Evolutionary conservation across 2,113 vertebrate species (phyloP).

Genomic region (Acanthochromis polyacanthus): DNA sequence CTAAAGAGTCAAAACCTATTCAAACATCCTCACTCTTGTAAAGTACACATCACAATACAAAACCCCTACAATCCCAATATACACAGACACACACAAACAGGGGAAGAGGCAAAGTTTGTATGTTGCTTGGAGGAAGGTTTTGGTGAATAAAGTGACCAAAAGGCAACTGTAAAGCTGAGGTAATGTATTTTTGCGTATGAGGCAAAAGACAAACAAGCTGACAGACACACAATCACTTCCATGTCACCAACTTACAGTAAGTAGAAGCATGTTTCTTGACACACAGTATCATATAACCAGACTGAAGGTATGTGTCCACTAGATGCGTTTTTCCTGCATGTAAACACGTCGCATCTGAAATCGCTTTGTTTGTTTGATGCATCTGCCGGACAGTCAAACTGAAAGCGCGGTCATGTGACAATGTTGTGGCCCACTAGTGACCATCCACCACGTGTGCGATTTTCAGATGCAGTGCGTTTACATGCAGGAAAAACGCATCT

Average conservation of each 20-base stretch:
- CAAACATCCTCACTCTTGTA: slow-evolving; percentile 22
- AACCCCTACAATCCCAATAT: neutral
- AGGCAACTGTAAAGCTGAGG: neutral
- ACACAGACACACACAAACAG: slow-evolving; percentile 1
- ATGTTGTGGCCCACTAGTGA: too few species aligned
- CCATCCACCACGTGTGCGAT: too few species aligned
- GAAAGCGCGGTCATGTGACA: too few species aligned
- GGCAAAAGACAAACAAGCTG: neutral
- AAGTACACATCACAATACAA: slow-evolving; percentile 17
- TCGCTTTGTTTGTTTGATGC: too few species aligned
- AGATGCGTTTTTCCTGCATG: too few species aligned
- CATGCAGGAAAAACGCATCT: too few species aligned
- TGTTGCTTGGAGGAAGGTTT: neutral
- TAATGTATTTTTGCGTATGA: neutral
- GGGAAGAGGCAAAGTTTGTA: neutral
- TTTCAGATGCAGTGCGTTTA: too few species aligned
- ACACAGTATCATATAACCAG: neutral
- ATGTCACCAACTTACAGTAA: neutral
- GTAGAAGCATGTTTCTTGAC: neutral
- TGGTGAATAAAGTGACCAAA: neutral
- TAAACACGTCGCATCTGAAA: too few species aligned
- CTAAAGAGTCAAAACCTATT: slow-evolving; percentile 21
- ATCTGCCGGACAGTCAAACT: too few species aligned
- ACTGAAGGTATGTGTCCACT: too few species aligned
- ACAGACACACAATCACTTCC: neutral